These are phyloP conservation scores for Numida meleagris DNA, from an alignment of 2,113 vertebrate genomes.

Conservation along the genomic window DNA sequence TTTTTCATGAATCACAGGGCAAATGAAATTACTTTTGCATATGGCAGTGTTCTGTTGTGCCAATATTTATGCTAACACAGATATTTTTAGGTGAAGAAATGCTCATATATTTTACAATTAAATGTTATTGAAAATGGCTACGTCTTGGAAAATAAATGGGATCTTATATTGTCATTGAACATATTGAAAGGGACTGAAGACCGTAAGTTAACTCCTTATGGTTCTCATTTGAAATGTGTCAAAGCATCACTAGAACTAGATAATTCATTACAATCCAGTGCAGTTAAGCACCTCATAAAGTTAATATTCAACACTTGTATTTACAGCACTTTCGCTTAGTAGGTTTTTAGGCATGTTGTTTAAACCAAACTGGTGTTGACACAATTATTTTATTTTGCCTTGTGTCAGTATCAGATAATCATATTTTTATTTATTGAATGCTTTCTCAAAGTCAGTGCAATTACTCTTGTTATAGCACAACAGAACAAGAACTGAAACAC, in stretches of 20 bases:
- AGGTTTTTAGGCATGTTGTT: slow-evolving; percentile 65
- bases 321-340: slow-evolving; percentile 63
- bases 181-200: slow-evolving; percentile 49
- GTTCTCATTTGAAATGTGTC: slow-evolving; percentile 77
- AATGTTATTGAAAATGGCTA: neutral
- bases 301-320: slow-evolving; percentile 71
- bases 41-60: neutral
- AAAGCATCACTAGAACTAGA: slow-evolving; percentile 76
- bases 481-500: neutral
- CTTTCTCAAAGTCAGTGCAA: slow-evolving; percentile 11
- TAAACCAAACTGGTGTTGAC: slow-evolving; percentile 63
- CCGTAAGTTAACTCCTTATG: slow-evolving; percentile 72
- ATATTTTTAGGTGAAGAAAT: neutral
- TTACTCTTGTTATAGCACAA: neutral
- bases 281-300: slow-evolving; percentile 81
- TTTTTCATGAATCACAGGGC: neutral
- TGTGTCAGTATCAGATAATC: neutral
- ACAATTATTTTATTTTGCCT: slow-evolving; percentile 59
- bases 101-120: neutral
- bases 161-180: slow-evolving; percentile 30
- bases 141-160: slow-evolving; percentile 37
- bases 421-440: slow-evolving; percentile 27
- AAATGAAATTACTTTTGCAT: neutral
- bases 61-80: neutral
- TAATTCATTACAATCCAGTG: slow-evolving; percentile 77